Conservation (phyloP, 2,797 vertebrate species). For the Crypturellus tataupa region DNA sequence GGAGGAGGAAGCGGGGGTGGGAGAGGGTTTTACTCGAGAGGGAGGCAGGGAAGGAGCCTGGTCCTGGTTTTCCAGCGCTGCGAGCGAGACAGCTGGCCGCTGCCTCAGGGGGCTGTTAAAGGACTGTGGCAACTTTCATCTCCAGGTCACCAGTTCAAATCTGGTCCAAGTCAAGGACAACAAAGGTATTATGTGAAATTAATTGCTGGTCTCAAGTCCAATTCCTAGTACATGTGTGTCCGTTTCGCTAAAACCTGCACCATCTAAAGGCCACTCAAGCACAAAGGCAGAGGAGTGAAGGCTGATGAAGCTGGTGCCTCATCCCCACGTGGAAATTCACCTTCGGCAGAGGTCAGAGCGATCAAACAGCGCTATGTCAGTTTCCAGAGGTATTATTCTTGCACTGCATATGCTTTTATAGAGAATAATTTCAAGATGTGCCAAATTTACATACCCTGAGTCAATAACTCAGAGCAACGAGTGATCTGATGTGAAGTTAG, state of each 20-base stretch:
- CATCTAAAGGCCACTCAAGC: not conserved
- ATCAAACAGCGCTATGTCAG: not conserved
- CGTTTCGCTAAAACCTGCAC: not conserved
- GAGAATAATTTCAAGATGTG: not conserved
- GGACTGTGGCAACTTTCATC: conserved; percentile 47
- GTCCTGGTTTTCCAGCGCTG: not conserved
- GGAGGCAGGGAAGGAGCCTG: conserved; percentile 33
- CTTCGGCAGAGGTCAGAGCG: not conserved
- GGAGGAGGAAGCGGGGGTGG: not conserved
- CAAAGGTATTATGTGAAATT: conserved; percentile 67
- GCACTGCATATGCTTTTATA: not conserved
- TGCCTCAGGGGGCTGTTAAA: not conserved
- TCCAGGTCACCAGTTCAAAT: conserved; percentile 67
- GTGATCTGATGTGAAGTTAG: not conserved
- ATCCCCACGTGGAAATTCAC: not conserved
- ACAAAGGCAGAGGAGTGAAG: not conserved
- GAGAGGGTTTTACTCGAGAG: conserved; percentile 46
- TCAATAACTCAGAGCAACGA: not conserved
- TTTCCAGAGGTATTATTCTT: not conserved
- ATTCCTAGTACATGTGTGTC: conserved; percentile 42
- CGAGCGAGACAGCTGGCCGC: not conserved
- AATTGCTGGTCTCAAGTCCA: conserved; percentile 67
- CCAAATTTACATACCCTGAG: not conserved
- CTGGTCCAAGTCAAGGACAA: conserved; percentile 56
- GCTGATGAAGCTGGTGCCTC: not conserved